Percentiles rank a stretch among this genome's conserved stretches.
phyloP scores from a whole-genome alignment of 2,888 invertebrate species.

The Drosophila mayaguana region DNA sequence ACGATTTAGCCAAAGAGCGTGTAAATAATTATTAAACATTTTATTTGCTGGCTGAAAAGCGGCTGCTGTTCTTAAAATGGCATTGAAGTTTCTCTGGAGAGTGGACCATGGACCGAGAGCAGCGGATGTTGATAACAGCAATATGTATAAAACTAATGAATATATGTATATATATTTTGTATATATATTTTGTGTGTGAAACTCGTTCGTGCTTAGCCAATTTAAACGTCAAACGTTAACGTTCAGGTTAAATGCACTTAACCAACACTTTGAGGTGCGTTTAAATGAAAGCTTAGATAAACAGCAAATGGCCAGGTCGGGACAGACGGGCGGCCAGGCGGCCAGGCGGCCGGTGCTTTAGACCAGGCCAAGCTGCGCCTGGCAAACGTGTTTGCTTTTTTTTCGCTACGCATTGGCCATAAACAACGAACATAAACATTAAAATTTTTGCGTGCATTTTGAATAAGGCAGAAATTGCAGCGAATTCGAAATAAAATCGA shows the following conservation, averaged over 20 bases:
- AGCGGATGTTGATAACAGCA: conserved; percentile 52
- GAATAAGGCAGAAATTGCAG: conserved; percentile 36
- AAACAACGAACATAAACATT: conserved; percentile 78
- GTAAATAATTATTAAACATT: conserved; percentile 70
- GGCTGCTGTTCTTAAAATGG: conserved; percentile 26
- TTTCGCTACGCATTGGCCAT: conserved; percentile 64
- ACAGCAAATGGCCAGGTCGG: conserved; percentile 21
- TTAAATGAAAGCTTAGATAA: conserved; percentile 75
- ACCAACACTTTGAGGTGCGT: conserved; percentile 78
- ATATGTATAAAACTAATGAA: background rate
- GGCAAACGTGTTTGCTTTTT: conserved; percentile 59
- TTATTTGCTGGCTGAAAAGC: conserved; percentile 25
- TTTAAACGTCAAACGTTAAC: conserved; percentile 78
- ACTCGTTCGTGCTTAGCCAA: conserved; percentile 67
- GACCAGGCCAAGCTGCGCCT: conserved; percentile 40
- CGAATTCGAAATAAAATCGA: conserved; percentile 4
- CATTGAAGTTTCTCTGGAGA: conserved; percentile 18
- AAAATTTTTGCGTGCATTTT: conserved; percentile 70
- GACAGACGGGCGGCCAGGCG: conserved; percentile 15
- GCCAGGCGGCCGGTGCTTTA: conserved; percentile 45
- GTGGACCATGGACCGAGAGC: conserved; percentile 21
- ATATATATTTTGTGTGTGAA: conserved; percentile 22
- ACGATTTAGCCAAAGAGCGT: conserved; percentile 61
- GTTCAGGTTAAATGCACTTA: conserved; percentile 82
- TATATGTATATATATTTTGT: conserved; percentile 3